These are phyloP conservation scores for Chaitophorus viminalis DNA, from an alignment of 2,888 invertebrate species.

Conservation along the genomic window DNA sequence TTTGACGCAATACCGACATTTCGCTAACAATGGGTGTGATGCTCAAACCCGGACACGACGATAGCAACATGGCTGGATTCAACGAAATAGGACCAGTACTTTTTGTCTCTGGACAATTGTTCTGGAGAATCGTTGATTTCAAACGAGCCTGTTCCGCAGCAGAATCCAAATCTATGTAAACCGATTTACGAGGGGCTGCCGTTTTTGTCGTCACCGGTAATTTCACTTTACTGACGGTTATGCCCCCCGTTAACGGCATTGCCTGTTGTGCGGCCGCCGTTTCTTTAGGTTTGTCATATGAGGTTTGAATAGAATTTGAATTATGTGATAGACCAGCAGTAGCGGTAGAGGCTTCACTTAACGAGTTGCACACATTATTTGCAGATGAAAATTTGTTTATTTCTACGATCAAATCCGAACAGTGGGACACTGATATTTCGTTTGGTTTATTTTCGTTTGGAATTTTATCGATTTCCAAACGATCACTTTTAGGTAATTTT, in stretches of 20 bases:
- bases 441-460: background rate
- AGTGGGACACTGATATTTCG: background rate
- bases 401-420: background rate
- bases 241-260: background rate
- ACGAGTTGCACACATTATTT: background rate
- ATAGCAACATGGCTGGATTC: constrained; percentile 30
- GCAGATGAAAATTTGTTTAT: background rate
- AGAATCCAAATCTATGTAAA: constrained; percentile 38
- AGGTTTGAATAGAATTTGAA: background rate
- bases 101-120: constrained; percentile 3
- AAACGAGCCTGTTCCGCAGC: constrained; percentile 34
- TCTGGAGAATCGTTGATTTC: constrained; percentile 6
- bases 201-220: background rate
- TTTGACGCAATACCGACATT: background rate
- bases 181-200: background rate
- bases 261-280: background rate
- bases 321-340: background rate
- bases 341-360: background rate
- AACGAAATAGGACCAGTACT: background rate
- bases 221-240: background rate
- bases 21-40: constrained; percentile 34
- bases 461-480: background rate
- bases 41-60: constrained; percentile 45
- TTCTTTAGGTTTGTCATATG: background rate
- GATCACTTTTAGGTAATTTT: background rate